phyloP scores from a whole-genome alignment of 2,797 vertebrate species.

The Acanthurus lineatus region DNA sequence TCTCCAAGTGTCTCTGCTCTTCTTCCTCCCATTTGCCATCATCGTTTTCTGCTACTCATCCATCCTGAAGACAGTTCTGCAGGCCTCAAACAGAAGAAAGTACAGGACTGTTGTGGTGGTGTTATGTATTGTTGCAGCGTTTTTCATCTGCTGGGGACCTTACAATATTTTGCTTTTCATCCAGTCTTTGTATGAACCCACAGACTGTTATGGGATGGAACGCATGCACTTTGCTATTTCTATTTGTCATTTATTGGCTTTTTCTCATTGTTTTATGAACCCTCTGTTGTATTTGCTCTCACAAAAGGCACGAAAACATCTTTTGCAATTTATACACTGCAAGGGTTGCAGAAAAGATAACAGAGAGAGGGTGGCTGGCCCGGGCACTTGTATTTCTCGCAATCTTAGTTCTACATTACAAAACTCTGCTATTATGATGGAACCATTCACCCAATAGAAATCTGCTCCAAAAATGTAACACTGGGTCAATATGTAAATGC shows the following conservation, averaged over 20 bases:
- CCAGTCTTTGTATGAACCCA: accelerated
- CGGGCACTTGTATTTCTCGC: neutral
- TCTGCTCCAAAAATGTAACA: neutral
- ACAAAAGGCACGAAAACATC: constrained; percentile 63
- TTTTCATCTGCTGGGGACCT: constrained; percentile 84
- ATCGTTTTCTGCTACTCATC: constrained; percentile 79
- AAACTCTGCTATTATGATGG: constrained; percentile 8
- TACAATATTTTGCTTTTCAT: constrained; percentile 72
- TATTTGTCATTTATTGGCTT: constrained; percentile 74
- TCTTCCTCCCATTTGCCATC: constrained; percentile 76
- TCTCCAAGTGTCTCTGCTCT: constrained; percentile 76
- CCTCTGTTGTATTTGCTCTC: constrained; percentile 79
- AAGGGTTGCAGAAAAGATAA: neutral
- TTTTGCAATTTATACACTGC: constrained; percentile 60
- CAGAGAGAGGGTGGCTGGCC: neutral
- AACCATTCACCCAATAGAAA: neutral
- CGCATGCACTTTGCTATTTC: neutral
- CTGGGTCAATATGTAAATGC: neutral
- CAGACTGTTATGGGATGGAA: neutral
- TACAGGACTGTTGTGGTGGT: constrained; percentile 71
- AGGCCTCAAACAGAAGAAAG: constrained; percentile 54
- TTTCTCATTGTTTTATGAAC: constrained; percentile 84
- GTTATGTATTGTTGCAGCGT: constrained; percentile 73
- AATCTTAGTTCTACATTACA: constrained; percentile 11
- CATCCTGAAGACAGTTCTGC: constrained; percentile 75